Percentiles rank a stretch among this genome's conserved stretches.
Evolutionary conservation across 2,797 vertebrate genomes (phyloP).

Genomic region (Ispidina picta): DNA sequence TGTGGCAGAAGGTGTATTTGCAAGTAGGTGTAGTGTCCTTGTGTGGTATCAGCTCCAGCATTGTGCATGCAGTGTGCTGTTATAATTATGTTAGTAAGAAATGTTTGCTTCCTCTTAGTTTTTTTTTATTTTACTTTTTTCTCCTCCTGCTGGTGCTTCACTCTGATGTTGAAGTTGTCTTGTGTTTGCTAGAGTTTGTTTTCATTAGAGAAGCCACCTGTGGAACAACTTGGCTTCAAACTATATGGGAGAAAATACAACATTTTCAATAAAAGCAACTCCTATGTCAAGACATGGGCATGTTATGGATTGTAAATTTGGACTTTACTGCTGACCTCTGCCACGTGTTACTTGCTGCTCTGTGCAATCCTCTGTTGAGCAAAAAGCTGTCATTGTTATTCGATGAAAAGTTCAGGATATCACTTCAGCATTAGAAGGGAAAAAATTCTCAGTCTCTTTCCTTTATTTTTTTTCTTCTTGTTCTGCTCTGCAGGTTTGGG

Average conservation of each 20-base stretch:
- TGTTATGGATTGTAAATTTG: conserved; percentile 32
- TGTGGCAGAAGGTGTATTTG: background rate
- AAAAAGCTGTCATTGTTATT: background rate
- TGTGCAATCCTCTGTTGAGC: background rate
- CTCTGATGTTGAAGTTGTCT: background rate
- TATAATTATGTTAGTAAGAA: background rate
- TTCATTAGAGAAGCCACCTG: conserved; percentile 1
- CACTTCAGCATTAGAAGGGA: background rate
- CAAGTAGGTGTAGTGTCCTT: background rate
- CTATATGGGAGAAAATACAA: background rate
- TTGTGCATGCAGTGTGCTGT: background rate
- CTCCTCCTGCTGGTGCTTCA: background rate
- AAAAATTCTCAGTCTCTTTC: background rate
- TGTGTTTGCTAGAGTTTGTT: background rate
- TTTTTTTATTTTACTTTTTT: background rate
- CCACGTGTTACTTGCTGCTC: background rate
- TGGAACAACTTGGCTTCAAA: conserved; percentile 16
- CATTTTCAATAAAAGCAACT: conserved; percentile 41
- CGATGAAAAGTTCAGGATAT: background rate
- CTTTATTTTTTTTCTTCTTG: background rate
- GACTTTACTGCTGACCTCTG: conserved; percentile 13
- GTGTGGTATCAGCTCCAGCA: background rate
- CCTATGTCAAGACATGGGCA: background rate
- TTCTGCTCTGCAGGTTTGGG: background rate
- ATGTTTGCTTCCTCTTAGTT: background rate